A percentile compares a stretch with the other conserved stretches of the same genome.
Conservation (phyloP, 2,888 invertebrate species). For the Hypomecis punctinalis region DNA sequence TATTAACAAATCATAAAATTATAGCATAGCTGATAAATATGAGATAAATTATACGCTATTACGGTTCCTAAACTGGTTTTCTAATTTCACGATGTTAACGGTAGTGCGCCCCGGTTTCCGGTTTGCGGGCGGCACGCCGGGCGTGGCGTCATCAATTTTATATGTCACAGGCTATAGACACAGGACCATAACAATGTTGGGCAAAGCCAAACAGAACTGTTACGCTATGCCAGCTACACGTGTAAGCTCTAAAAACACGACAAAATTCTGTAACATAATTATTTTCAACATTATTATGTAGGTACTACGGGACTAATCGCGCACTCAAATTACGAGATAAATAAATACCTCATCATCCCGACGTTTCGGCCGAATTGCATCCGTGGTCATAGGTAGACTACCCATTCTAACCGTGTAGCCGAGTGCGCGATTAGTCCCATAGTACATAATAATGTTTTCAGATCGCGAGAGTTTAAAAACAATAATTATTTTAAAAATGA, state of each 20-base stretch:
- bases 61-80: slow-evolving; percentile 62
- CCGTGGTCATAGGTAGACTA: no score
- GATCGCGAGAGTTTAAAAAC: no score
- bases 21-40: slow-evolving; percentile 21
- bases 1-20: slow-evolving; percentile 20
- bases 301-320: no score
- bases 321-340: no score
- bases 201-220: slow-evolving; percentile 46
- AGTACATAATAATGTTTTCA: no score
- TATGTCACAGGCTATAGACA: slow-evolving; percentile 65
- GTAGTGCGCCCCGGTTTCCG: slow-evolving; percentile 77
- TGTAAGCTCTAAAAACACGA: slow-evolving; percentile 1
- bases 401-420: no score
- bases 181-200: slow-evolving; percentile 45
- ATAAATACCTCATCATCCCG: no score
- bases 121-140: slow-evolving; percentile 67
- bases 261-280: no score
- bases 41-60: slow-evolving; percentile 35
- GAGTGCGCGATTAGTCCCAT: no score
- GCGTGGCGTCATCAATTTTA: slow-evolving; percentile 74
- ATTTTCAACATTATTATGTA: no score
- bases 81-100: slow-evolving; percentile 76
- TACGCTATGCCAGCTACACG: neutral
- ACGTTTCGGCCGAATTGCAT: no score
- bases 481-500: no score